Conservation (phyloP, 2,888 invertebrate species). For the Clitarchus hookeri region DNA sequence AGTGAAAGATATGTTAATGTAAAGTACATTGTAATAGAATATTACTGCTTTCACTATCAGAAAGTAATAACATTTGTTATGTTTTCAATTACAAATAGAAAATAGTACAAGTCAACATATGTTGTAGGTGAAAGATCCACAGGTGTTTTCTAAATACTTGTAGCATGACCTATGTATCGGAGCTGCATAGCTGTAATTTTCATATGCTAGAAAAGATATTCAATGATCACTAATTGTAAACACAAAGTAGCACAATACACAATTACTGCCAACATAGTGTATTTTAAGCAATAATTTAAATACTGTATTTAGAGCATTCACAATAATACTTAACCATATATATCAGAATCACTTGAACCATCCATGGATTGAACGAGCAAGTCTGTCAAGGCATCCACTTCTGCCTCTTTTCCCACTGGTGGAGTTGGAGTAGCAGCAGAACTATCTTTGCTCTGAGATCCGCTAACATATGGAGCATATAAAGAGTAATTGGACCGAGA, state of each 20-base stretch:
- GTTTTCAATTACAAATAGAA: too few relatives aligned
- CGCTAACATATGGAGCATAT: constrained; percentile 66
- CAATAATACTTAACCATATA: constrained; percentile 59
- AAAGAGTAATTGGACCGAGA: constrained; percentile 68
- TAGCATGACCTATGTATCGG: too few relatives aligned
- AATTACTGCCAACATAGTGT: neutral
- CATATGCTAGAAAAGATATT: too few relatives aligned
- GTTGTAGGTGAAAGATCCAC: too few relatives aligned
- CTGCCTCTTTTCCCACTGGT: constrained; percentile 67
- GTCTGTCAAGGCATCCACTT: constrained; percentile 88
- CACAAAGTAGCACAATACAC: neutral
- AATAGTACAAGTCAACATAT: too few relatives aligned
- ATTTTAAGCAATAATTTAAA: neutral
- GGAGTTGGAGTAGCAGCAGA: constrained; percentile 32
- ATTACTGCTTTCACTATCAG: too few relatives aligned
- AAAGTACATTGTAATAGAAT: too few relatives aligned
- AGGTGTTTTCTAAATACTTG: too few relatives aligned
- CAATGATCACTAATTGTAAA: too few relatives aligned
- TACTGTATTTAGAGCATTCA: neutral
- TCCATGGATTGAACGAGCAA: constrained; percentile 88
- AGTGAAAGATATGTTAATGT: too few relatives aligned
- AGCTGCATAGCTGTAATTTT: too few relatives aligned
- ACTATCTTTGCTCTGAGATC: constrained; percentile 39
- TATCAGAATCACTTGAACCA: constrained; percentile 70
- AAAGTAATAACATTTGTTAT: too few relatives aligned